These are phyloP conservation scores for Diorhabda sublineata DNA, from an alignment of 1,140 invertebrate genomes.

Conservation along the genomic window DNA sequence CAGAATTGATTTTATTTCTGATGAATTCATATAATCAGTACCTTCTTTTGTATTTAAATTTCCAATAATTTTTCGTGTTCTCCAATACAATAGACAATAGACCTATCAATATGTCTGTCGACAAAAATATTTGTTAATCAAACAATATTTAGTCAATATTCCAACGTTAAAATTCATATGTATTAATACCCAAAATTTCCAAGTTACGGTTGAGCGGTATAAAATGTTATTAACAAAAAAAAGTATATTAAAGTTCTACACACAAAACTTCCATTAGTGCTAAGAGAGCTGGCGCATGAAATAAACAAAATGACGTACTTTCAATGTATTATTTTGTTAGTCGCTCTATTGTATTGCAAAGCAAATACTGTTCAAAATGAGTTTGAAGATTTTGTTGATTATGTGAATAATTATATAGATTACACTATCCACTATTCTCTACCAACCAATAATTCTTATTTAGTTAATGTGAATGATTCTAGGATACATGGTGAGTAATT, in stretches of 20 bases:
- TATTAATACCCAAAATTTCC: too few species aligned
- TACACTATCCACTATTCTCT: neutral
- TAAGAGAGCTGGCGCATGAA: neutral
- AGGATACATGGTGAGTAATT: neutral
- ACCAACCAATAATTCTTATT: neutral
- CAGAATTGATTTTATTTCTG: too few species aligned
- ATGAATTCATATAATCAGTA: too few species aligned
- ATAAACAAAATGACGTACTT: neutral
- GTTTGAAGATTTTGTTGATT: neutral
- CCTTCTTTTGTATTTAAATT: too few species aligned
- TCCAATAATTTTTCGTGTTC: too few species aligned
- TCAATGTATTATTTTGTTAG: neutral
- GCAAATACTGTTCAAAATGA: neutral
- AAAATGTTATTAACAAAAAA: neutral
- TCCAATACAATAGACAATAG: too few species aligned
- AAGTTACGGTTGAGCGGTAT: neutral
- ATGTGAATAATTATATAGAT: neutral
- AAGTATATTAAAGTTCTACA: neutral
- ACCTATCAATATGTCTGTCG: too few species aligned
- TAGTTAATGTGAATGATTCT: neutral
- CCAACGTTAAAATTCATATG: too few species aligned
- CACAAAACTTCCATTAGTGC: neutral
- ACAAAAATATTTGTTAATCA: too few species aligned
- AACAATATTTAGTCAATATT: too few species aligned
- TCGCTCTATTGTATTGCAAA: neutral